These are phyloP conservation scores for Stichodactyla helianthus DNA, from an alignment of 64 coral and sea anemone genomes.

Conservation along the genomic window DNA sequence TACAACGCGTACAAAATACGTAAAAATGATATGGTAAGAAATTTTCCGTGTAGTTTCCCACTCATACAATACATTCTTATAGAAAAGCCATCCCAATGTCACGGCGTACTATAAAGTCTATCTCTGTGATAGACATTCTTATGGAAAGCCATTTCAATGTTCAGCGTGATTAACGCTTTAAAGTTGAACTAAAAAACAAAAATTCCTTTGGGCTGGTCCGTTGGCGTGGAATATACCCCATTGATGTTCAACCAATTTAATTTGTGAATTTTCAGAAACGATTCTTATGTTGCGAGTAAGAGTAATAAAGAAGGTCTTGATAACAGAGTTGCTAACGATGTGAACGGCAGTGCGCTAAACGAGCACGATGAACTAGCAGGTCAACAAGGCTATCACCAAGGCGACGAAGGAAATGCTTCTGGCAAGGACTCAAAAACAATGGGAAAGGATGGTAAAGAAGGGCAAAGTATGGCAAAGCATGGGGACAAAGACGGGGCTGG, in stretches of 20 bases:
- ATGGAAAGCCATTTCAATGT: no score
- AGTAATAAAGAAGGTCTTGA: neutral
- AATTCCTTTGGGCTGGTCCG: no score
- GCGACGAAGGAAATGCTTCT: neutral
- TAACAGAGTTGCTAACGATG: neutral
- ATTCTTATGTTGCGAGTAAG: neutral
- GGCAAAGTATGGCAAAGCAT: neutral
- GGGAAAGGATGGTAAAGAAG: neutral
- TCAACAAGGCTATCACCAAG: neutral
- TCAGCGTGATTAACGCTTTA: no score
- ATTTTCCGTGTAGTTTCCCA: no score
- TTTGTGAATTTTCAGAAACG: slow-evolving; percentile 2
- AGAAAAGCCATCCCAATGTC: no score
- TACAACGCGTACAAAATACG: no score
- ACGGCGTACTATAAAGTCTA: no score
- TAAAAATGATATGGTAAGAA: no score
- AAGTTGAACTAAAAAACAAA: no score
- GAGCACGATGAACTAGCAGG: neutral
- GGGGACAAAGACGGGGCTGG: neutral
- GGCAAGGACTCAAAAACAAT: neutral
- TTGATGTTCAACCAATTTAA: neutral
- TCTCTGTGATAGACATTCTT: no score
- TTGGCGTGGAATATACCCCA: no score
- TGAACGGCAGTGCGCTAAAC: neutral
- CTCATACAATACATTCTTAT: no score